Conservation (phyloP, 2,888 invertebrate genomes). For the Eumacrocentrus americanus region DNA sequence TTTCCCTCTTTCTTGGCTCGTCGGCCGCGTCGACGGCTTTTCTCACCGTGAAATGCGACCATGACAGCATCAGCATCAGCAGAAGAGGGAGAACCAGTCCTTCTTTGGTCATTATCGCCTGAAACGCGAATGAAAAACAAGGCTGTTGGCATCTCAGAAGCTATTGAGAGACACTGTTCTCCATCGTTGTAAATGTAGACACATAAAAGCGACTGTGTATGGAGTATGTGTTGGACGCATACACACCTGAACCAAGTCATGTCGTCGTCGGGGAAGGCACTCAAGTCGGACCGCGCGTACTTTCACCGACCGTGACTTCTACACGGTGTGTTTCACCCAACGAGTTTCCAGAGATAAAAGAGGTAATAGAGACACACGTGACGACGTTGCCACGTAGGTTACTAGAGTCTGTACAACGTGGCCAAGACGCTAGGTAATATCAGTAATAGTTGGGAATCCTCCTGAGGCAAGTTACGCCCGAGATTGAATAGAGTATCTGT, state of each 20-base stretch:
- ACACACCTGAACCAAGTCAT: background rate
- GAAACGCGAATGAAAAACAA: slow-evolving; percentile 4
- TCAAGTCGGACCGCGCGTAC: slow-evolving; percentile 40
- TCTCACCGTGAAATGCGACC: too few relatives aligned
- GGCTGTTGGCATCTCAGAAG: background rate
- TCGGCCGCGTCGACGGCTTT: too few relatives aligned
- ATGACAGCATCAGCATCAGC: background rate
- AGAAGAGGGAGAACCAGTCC: slow-evolving; percentile 17
- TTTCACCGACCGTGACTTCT: slow-evolving; percentile 58
- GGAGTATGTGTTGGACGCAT: background rate
- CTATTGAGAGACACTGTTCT: slow-evolving; percentile 32
- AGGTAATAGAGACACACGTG: slow-evolving; percentile 50
- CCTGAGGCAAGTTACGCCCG: background rate
- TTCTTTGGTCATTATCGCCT: slow-evolving; percentile 8
- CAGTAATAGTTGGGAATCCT: slow-evolving; percentile 1
- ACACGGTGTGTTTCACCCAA: slow-evolving; percentile 47
- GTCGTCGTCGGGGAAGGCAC: slow-evolving; percentile 21
- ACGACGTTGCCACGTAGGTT: slow-evolving; percentile 52
- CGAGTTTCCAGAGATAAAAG: slow-evolving; percentile 48
- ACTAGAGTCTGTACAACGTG: slow-evolving; percentile 27
- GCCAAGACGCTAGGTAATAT: slow-evolving; percentile 4
- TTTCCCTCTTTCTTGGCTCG: too few relatives aligned
- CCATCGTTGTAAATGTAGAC: slow-evolving; percentile 13
- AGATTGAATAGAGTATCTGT: too few relatives aligned
- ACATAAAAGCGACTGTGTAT: slow-evolving; percentile 11